Evolutionary conservation across 2,888 invertebrate species (phyloP), one percentile per base, ranked within the genome.

Genomic region (Bedellia somnulentella): DNA sequence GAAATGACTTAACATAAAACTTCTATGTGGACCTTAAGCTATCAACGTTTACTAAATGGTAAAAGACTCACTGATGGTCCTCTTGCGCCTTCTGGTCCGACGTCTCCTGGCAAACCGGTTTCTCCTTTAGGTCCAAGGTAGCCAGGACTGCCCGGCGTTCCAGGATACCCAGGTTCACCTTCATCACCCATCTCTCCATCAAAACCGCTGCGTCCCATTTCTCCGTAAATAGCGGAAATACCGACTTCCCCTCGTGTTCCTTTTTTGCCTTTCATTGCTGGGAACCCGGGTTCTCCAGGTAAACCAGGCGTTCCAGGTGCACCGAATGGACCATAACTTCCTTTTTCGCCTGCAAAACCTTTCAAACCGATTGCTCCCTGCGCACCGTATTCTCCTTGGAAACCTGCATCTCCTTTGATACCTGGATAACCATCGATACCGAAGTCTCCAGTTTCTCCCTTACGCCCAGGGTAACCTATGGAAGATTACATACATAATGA

Each of bases 291-390:
- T 1, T 66, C 49, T 6, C 91, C 91, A 14, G 3, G 38, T 31
- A 26, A 17, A 12, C 73, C 73, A 29, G 30, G 46, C 6, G 47
- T 45, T 17, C 89, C 89, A 4, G 78, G 57, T 3, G 57, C 51
- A 27, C 91, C 91, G 21, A 56, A 66, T 1, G 78, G 80, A 10
- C 91, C 86, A 22, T 58, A 51, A 34, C 80, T 76, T 23, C 90
- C 90, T 14, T 70, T 76, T 27, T 80, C 57, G 17, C 90, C 91
- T 1, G 75, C 60, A 38, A 79, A 77, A 3, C 90, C 90, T 55
- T 85, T 86, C 6, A 66, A 50, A 10, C 91, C 91, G 15, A 42
- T 41, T 11, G 44, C 39, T 1, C 73, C 73, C 29, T 31, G 56
- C 32, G 36, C 44, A 14, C 70, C 63, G 22, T 46, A 50, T 29